Evolutionary conservation across 2,888 invertebrate genomes (phyloP).

Genomic region (Hirtodrosophila duncani): DNA sequence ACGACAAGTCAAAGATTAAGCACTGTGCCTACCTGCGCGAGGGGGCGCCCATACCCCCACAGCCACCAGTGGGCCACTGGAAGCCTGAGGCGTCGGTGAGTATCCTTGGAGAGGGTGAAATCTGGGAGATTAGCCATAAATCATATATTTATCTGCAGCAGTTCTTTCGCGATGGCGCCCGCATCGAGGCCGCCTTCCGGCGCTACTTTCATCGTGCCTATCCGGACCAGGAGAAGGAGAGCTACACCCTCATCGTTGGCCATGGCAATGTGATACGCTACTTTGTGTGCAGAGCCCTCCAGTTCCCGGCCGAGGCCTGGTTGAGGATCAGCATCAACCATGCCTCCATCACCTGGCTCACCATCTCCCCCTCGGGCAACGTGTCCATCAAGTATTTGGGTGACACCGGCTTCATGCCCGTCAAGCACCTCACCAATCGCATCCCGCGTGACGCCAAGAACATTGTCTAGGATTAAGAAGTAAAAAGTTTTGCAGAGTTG

Average conservation of each 20-base stretch:
- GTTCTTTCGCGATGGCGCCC: constrained; percentile 94
- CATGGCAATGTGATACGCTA: constrained; percentile 99
- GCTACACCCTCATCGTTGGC: constrained; percentile 94
- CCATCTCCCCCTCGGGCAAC: constrained; percentile 90
- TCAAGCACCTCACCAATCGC: constrained; percentile 83
- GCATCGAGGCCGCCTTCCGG: constrained; percentile 97
- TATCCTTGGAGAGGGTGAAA: constrained; percentile 8
- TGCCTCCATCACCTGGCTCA: constrained; percentile 95
- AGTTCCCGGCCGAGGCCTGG: constrained; percentile 99
- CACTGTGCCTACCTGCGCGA: constrained; percentile 90
- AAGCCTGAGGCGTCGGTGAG: constrained; percentile 88
- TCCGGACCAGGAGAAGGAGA: constrained; percentile 87
- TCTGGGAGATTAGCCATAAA: not conserved
- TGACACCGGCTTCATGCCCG: constrained; percentile 94
- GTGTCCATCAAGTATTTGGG: constrained; percentile 90
- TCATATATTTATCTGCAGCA: constrained; percentile 81
- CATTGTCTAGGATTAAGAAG: constrained; percentile 55
- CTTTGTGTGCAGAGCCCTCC: constrained; percentile 95
- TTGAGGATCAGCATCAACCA: constrained; percentile 93
- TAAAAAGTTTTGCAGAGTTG: too few relatives aligned
- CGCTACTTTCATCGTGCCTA: constrained; percentile 94
- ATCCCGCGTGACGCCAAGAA: constrained; percentile 73
- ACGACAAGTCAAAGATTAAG: constrained; percentile 80
- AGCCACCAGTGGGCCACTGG: constrained; percentile 94
- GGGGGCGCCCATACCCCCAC: constrained; percentile 96